Percentiles rank a stretch among this genome's conserved stretches.
These are phyloP conservation scores for Colistium nudipinnis DNA, from an alignment of 2,113 vertebrate species.

Conservation along the genomic window DNA sequence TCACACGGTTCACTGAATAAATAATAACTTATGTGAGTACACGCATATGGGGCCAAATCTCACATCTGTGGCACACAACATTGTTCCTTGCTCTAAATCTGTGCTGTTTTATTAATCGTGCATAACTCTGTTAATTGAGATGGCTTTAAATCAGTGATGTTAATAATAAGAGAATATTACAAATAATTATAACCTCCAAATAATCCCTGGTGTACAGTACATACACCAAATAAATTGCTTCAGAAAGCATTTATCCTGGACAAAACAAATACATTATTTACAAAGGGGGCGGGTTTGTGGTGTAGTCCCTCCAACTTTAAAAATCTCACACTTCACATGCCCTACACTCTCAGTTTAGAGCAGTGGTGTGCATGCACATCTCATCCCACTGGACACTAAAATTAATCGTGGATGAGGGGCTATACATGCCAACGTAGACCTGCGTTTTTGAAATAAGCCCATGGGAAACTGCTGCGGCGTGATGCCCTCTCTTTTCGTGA, in stretches of 20 bases:
- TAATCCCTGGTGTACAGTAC: not conserved
- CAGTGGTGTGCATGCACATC: slow-evolving; percentile 23
- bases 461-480: not conserved
- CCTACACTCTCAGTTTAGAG: not conserved
- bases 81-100: slow-evolving; percentile 19
- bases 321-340: not conserved
- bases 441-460: not conserved
- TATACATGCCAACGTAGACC: slow-evolving; percentile 13
- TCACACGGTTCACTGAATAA: not conserved
- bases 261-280: no score
- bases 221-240: not conserved
- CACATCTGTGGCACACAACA: slow-evolving; percentile 56
- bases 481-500: slow-evolving; percentile 3
- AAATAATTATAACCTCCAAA: no score
- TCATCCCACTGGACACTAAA: slow-evolving; percentile 1
- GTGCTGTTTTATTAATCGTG: slow-evolving; percentile 8
- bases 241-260: no score
- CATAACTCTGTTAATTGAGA: not conserved
- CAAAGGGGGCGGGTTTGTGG: no score
- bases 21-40: slow-evolving; percentile 5
- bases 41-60: slow-evolving; percentile 41
- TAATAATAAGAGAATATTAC: not conserved
- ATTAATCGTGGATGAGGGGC: slow-evolving; percentile 1
- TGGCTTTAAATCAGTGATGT: not conserved
- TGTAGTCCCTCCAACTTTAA: not conserved